Base-by-base conservation (phyloP, 1,140 invertebrate species). In the Antheraea mylitta region DNA sequence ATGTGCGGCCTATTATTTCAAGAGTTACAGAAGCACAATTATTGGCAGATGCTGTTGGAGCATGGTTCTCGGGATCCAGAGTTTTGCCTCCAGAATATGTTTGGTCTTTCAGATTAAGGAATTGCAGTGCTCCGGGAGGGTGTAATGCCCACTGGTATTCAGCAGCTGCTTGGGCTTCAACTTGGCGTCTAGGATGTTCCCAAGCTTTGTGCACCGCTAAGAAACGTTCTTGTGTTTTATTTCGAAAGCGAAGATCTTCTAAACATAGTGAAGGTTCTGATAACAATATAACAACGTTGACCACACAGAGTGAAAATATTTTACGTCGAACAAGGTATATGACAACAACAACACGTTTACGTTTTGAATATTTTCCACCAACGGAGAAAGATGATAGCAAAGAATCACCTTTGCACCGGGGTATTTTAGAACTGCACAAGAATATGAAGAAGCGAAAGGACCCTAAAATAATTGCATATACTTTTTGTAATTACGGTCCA, bases 401-500 rank as follows among this genome's bases (percentile, higher is more conserved):
- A 13, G 81, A 83, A 18, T 85, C 87, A 0, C 80, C 86, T 7
- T 71, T 89, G 45, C 77, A 89, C 69, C 75, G 87, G 11, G 87
- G 86, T 11, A 58, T 80, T 53, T 62, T 79, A 0, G 69, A 82
- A 11, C 62, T 67, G 0, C 60, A 67, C 10, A 72, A 66, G n/a
- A 77, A 73, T 62, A 68, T 68, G n/a, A 75, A 71, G 37, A 76
- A 68, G 66, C 66, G 72, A 18, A 73, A 75, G 37, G 82, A 86
- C 18, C 67, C 78, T 0, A 83, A 82, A 66, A 84, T 91, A 22
- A 77, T 90, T 69, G 87, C 86, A 0, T 89, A 83, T 64, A 90
- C 88, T 58, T 82, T 91, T 76, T 91, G 89, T 70, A 90, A 91
- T 68, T 91, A 91, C 58, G 89, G 89, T 3, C 89, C 89, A 22